Evolutionary conservation across 1,140 invertebrate species (phyloP).

Genomic region (Aphis gossypii): DNA sequence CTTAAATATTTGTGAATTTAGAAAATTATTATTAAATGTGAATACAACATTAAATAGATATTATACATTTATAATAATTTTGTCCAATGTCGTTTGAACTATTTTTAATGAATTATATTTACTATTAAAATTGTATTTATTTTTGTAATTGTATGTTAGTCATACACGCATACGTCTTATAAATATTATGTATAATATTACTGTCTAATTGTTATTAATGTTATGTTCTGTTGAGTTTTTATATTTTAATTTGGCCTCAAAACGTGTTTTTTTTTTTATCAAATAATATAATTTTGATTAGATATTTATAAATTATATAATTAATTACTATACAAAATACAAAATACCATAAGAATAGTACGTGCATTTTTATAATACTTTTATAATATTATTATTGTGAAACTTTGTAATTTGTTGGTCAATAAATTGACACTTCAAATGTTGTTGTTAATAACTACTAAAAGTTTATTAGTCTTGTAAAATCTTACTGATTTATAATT

Average conservation of each 20-base stretch:
- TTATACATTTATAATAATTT: not conserved
- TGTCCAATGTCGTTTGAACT: not conserved
- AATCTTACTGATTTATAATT: not conserved
- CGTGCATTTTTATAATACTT: not conserved
- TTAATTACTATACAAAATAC: not conserved
- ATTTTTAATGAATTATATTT: not conserved
- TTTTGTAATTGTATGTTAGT: not conserved
- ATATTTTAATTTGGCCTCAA: not conserved
- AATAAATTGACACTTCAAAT: not conserved
- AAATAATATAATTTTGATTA: not conserved
- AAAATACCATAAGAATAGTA: not conserved
- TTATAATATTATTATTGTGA: not conserved
- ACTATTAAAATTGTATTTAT: not conserved
- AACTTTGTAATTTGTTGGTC: not conserved
- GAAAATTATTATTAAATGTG: not conserved
- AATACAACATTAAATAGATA: not conserved
- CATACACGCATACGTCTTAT: not conserved
- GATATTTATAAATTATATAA: not conserved
- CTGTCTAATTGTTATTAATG: not conserved
- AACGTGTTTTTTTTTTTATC: not conserved
- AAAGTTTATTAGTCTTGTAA: not conserved
- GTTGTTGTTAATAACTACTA: not conserved
- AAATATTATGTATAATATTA: not conserved
- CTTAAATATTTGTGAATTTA: not conserved
- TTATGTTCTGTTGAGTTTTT: not conserved